Percentiles rank a stretch among this genome's conserved stretches.
Conservation (phyloP, 2,113 vertebrate genomes). For the Mellivora capensis region DNA sequence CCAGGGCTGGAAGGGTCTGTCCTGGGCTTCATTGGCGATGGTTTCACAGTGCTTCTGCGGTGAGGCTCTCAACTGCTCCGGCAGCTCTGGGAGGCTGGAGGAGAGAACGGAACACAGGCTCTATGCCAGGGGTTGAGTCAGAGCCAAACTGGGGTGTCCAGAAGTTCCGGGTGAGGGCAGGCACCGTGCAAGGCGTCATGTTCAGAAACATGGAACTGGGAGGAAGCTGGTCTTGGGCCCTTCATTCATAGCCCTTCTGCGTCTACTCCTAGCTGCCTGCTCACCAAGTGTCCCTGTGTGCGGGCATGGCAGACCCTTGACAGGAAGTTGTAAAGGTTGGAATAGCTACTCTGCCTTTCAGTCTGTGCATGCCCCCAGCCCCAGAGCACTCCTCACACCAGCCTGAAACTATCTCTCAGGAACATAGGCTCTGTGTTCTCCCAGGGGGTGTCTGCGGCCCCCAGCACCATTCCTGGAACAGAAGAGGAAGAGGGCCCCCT, state of each 20-base stretch:
- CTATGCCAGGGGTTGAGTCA: background rate
- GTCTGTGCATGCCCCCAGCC: background rate
- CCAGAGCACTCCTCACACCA: background rate
- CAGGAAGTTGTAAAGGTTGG: background rate
- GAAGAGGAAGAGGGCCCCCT: background rate
- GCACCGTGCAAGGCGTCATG: background rate
- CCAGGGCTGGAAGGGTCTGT: background rate
- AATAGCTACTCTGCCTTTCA: no score
- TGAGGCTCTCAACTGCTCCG: background rate
- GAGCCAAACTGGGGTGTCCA: background rate
- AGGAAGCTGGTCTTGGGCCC: background rate
- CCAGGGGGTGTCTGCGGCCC: background rate
- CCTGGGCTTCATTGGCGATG: background rate
- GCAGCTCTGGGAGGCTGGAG: background rate
- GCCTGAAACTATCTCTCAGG: background rate
- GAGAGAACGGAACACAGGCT: background rate
- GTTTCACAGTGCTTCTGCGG: no score
- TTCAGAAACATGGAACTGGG: background rate
- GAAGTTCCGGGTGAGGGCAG: background rate
- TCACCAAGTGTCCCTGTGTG: background rate
- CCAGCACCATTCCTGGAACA: background rate
- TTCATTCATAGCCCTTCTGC: background rate
- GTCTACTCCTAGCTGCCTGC: background rate
- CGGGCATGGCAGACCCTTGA: no score
- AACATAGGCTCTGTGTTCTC: background rate